Percentiles rank a stretch among this genome's conserved stretches.
Evolutionary conservation across 1,140 invertebrate species (phyloP).

Genomic region (Dinoponera quadriceps): DNA sequence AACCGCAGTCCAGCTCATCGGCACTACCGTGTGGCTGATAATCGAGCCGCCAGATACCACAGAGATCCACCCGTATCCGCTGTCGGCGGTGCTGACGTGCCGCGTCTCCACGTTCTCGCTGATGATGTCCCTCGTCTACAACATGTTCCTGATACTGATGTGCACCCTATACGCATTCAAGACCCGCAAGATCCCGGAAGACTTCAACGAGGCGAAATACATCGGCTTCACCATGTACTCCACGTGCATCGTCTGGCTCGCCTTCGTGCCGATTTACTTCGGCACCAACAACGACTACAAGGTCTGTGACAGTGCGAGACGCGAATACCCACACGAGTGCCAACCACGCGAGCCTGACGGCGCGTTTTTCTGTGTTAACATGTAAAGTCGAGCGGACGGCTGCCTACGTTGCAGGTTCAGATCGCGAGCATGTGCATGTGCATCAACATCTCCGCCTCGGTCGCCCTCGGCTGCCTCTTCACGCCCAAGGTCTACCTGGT

Average conservation of each 20-base stretch:
- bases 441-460: constrained; percentile 91
- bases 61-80: constrained; percentile 87
- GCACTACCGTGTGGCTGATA: constrained; percentile 89
- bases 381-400: constrained; percentile 52
- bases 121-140: constrained; percentile 91
- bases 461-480: constrained; percentile 92
- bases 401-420: constrained; percentile 87
- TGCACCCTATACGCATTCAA: constrained; percentile 92
- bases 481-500: constrained; percentile 92
- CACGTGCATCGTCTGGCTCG: constrained; percentile 91
- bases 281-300: constrained; percentile 89
- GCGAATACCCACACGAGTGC: not conserved
- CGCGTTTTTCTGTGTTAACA: constrained; percentile 48
- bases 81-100: constrained; percentile 89
- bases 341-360: not conserved
- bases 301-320: constrained; percentile 74
- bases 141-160: constrained; percentile 90
- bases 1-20: constrained; percentile 88
- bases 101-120: constrained; percentile 90
- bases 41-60: constrained; percentile 88
- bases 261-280: constrained; percentile 91
- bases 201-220: constrained; percentile 91
- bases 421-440: constrained; percentile 93
- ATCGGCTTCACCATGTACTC: constrained; percentile 92
- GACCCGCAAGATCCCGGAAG: constrained; percentile 91